Evolutionary conservation across 2,113 vertebrate species (phyloP).

Genomic region (Butorides virescens): DNA sequence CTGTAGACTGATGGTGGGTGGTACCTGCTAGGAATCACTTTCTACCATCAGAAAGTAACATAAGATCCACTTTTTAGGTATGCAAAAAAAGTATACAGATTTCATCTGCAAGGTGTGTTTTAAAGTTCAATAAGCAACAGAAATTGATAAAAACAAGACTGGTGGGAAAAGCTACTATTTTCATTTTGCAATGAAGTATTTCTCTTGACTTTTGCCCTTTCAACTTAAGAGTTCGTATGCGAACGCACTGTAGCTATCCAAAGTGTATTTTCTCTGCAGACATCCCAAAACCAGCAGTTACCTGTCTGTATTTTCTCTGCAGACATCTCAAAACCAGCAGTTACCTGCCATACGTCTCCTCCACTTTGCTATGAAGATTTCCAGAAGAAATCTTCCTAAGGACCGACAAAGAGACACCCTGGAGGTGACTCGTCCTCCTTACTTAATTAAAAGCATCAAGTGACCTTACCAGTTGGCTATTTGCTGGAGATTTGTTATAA

Average conservation of each 20-base stretch:
- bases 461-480: background rate
- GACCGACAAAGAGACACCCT: background rate
- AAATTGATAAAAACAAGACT: slow-evolving; percentile 1
- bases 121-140: background rate
- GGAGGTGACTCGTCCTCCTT: background rate
- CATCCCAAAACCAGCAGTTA: background rate
- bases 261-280: background rate
- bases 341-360: background rate
- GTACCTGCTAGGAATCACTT: too few species aligned
- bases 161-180: background rate
- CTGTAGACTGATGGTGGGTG: background rate
- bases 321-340: background rate
- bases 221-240: background rate
- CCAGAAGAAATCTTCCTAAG: background rate
- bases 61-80: background rate
- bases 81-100: background rate
- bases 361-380: background rate
- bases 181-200: background rate
- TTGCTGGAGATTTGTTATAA: background rate
- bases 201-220: background rate
- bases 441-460: background rate
- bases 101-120: background rate
- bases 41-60: background rate
- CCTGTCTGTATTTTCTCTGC: background rate
- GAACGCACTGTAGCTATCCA: background rate